These are phyloP conservation scores for Callinectes sapidus DNA, from an alignment of 2,888 invertebrate species.

Conservation along the genomic window DNA sequence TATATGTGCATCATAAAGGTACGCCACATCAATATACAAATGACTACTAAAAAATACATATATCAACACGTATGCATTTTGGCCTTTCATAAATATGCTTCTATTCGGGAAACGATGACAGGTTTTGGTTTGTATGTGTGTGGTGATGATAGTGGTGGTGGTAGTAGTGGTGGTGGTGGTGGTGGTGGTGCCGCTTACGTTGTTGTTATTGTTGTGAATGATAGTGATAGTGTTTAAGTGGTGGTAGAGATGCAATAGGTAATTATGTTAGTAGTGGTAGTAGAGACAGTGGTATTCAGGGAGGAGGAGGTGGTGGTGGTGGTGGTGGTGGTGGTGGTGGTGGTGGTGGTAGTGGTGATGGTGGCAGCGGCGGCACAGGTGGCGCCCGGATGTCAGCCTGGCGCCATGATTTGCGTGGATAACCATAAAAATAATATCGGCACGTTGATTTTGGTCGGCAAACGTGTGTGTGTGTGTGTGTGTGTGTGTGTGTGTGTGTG, in stretches of 20 bases:
- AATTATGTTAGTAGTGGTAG: not conserved
- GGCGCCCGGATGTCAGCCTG: not conserved
- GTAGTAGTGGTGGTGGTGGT: not conserved
- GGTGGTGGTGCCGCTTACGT: not conserved
- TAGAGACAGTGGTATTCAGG: not conserved
- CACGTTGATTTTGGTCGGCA: slow-evolving; percentile 3
- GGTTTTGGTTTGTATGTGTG: not conserved
- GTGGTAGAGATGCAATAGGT: not conserved
- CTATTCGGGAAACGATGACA: not conserved
- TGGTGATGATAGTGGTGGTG: not conserved
- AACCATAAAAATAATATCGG: slow-evolving; percentile 18
- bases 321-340: not conserved
- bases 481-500: too few relatives aligned
- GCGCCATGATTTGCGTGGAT: not conserved
- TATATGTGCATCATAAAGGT: not conserved
- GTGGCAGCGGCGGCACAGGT: not conserved
- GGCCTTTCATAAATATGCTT: not conserved
- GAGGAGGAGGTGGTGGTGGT: not conserved
- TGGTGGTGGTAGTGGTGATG: not conserved
- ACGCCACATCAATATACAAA: not conserved
- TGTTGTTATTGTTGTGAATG: not conserved
- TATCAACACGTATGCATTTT: not conserved
- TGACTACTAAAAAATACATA: not conserved
- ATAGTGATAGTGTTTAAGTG: not conserved
- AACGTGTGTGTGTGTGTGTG: slow-evolving; percentile 23